Evolutionary conservation across 1,140 invertebrate species (phyloP), one percentile per base, ranked within the genome.

Genomic region (Zaprionus davidi): DNA sequence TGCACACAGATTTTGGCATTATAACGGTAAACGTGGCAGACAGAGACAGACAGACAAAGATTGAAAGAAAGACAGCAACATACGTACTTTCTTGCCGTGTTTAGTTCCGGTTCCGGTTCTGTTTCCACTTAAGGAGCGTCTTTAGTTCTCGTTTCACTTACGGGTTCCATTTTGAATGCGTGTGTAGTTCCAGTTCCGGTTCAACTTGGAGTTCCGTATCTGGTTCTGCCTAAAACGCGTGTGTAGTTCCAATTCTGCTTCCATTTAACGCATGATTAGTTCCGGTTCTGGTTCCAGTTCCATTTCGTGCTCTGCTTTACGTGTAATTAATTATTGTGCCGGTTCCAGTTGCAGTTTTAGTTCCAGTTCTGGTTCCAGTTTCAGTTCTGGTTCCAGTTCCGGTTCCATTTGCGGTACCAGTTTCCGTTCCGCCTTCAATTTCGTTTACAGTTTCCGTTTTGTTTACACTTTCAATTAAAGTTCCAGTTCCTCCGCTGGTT

Each of bases 1-100:
- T 71, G 55, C 63, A 58, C 28, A 65, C 58, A 31, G 17, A 68
- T 26, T 57, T 59, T 24, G 17, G 46, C 20, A 22, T 22, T 51
- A 46, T 17, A 46, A 9, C 41, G 41, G 41, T 46, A 46, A 46
- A 46, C 41, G 41, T 9, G 46, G 11, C 9, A 51, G 17, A 24
- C 9, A 22, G 17, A 24, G 17, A 51, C 11, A 51, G 17, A 17
- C 9, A 24, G 11, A 11, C 0, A 12, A 1, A 51, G 17, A 22
- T 3, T 24, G 11, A 51, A 2, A 51, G 11, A 46, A 9, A 51
- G 4, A 11, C 11, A 20, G 7, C 1, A 49, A 38, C 36, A 15
- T n/a, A 41, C 4, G 13, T 13, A 6, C 15, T 41, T n/a, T 34
- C 9, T 11, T 44, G 41, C 6, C n/a, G 2, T n/a, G 41, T 53